A percentile compares a stretch with the other conserved stretches of the same genome.
Evolutionary conservation across 2,113 vertebrate genomes (phyloP).

Genomic region (Puma concolor): DNA sequence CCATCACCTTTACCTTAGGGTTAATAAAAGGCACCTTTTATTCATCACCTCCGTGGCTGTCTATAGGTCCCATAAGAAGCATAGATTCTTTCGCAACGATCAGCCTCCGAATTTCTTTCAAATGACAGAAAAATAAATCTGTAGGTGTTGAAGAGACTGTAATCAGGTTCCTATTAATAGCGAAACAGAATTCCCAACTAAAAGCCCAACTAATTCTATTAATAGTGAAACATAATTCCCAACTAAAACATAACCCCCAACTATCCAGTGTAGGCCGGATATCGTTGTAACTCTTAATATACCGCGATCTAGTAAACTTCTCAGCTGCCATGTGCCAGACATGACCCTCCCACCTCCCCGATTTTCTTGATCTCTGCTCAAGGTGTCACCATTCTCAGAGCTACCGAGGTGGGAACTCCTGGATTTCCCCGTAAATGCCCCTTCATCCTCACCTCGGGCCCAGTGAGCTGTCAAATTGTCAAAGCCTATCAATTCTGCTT

Average conservation of each 20-base stretch:
- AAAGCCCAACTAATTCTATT: neutral
- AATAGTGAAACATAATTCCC: neutral
- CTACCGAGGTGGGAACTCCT: neutral
- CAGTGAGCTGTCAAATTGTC: neutral
- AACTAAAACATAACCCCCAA: neutral
- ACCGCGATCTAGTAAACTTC: neutral
- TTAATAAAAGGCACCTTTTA: neutral
- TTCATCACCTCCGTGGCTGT: neutral
- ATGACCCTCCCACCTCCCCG: neutral
- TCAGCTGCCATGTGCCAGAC: neutral
- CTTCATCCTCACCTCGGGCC: neutral
- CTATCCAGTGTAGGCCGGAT: neutral
- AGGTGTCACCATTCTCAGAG: neutral
- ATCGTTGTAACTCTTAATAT: neutral
- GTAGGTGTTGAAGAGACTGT: neutral
- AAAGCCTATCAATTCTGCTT: neutral
- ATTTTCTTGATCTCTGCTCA: neutral
- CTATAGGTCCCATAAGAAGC: neutral
- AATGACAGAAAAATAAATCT: neutral
- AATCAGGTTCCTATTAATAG: neutral
- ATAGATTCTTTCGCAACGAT: neutral
- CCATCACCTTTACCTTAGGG: neutral
- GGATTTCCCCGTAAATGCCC: neutral
- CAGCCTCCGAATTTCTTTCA: neutral
- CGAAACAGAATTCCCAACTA: neutral